These are phyloP conservation scores for Scaptodrosophila lebanonensis DNA, from an alignment of 1,140 invertebrate species.

Conservation along the genomic window DNA sequence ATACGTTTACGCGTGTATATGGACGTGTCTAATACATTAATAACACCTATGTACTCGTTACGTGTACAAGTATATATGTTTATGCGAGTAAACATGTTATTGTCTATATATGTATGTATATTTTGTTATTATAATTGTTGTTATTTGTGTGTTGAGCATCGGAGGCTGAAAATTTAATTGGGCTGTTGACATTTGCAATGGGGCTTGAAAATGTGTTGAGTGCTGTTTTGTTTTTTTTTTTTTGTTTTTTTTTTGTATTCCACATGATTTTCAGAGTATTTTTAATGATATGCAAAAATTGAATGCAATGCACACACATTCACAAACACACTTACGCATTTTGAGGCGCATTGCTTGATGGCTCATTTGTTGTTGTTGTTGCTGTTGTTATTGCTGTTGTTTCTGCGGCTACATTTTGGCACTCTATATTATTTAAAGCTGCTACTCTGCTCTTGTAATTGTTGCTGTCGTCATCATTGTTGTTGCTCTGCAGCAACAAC, in stretches of 20 bases:
- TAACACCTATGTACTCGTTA: too few species aligned
- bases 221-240: slow-evolving; percentile 10
- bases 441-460: neutral
- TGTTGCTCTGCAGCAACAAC: neutral
- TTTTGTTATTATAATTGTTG: slow-evolving; percentile 12
- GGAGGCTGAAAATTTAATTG: slow-evolving; percentile 33
- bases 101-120: too few species aligned
- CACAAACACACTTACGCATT: slow-evolving; percentile 43
- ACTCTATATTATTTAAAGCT: neutral
- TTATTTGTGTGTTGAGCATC: neutral
- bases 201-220: neutral
- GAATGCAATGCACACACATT: slow-evolving; percentile 14
- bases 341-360: slow-evolving; percentile 12
- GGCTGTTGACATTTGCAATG: slow-evolving; percentile 33
- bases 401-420: neutral
- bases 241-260: slow-evolving; percentile 10
- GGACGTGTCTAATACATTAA: too few species aligned
- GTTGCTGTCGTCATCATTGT: neutral
- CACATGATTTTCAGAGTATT: slow-evolving; percentile 11
- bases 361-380: slow-evolving; percentile 7
- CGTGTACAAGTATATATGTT: too few species aligned
- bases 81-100: too few species aligned
- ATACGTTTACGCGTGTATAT: too few species aligned
- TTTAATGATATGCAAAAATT: slow-evolving; percentile 30
- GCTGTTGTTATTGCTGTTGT: neutral